Base-by-base conservation (phyloP, 2,888 invertebrate genomes). In the Sphaeridia pumilis region DNA sequence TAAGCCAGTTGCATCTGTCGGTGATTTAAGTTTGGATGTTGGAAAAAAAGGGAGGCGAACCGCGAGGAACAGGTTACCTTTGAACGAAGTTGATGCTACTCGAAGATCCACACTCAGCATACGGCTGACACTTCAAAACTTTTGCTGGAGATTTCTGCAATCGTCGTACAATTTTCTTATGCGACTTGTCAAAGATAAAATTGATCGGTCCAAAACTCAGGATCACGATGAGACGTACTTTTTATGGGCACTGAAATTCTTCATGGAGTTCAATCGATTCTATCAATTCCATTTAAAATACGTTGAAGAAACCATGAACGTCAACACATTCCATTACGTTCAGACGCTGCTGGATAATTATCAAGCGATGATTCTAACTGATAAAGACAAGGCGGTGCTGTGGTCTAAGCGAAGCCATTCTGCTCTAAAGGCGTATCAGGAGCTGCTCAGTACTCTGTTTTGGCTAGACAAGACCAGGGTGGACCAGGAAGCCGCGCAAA, bases 201-300 rank as follows among this genome's bases (percentile, higher is more conserved):
- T 77, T 52, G 67, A 69, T 42, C 67, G 81, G 62, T 71, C 73
- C 31, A 69, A 70, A 36, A 80, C 81, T 0, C 84, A 84, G 68
- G 79, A 80, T 49, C 81, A 89, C 69, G 95, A 95, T 72, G 89
- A 93, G 69, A 86, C 87, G 0, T 93, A 92, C 71, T 92, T 93
- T 71, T 74, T 95, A 58, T 94, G 93, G 92, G 83, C 88, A 5
- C 76, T 94, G 64, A 82, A 84, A 67, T 95, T 94, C 74, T 95
- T 95, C 72, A 93, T 95, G 90, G 89, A 92, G 72, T 95, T 95
- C 72, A 94, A 93, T 75, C 80, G 95, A 61, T 77, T 82, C 66
- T 83, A 87, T 70, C 81, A 85, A 67, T 86, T 88, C 69, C 80
- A 87, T 73, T 81, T 93, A 60, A 87, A 89, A 70, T 76, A 87